phyloP scores from a whole-genome alignment of 2,113 vertebrate species.

The Hystrix brachyura region DNA sequence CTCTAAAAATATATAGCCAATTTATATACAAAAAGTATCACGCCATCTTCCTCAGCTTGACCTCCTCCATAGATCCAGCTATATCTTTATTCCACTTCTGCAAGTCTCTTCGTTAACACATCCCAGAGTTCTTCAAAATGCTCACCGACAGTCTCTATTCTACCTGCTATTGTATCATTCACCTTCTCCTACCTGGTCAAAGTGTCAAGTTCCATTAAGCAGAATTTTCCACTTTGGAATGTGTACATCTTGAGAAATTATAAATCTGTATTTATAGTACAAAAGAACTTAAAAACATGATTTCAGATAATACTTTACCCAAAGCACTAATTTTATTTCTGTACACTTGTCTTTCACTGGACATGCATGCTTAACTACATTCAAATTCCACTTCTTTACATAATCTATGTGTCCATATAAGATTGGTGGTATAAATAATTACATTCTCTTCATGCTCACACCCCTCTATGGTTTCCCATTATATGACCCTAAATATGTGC shows the following conservation, averaged over 20 bases:
- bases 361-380: background rate
- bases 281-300: background rate
- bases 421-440: background rate
- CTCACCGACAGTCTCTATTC: accelerated
- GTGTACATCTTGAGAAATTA: background rate
- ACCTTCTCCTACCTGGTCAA: background rate
- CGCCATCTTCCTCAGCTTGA: background rate
- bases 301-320: background rate
- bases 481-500: background rate
- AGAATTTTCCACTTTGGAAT: background rate
- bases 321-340: background rate
- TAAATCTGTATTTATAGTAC: background rate
- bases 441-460: background rate
- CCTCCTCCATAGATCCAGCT: background rate
- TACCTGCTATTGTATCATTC: background rate
- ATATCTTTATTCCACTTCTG: background rate
- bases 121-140: background rate
- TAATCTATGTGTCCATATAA: background rate
- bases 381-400: background rate
- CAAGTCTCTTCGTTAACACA: background rate
- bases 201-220: background rate
- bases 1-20: background rate
- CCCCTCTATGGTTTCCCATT: background rate
- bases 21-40: background rate
- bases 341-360: background rate